Conservation (phyloP, 2,797 vertebrate genomes). For the Cynodonichthys magdalenae region DNA sequence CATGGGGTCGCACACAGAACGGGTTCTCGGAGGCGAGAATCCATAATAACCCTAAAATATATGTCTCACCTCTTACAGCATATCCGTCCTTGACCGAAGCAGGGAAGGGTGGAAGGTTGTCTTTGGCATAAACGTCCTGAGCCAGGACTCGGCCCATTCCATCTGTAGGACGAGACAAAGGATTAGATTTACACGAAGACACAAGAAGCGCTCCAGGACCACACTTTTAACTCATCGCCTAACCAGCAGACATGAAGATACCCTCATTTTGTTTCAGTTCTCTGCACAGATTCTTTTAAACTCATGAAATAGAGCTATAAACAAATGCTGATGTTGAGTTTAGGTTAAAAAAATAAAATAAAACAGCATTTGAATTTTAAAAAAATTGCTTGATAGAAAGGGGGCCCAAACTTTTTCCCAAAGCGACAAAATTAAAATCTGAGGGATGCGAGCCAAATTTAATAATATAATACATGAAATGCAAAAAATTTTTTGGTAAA, state of each 20-base stretch:
- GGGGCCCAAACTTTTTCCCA: too few relatives aligned
- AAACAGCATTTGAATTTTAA: constrained; percentile 21
- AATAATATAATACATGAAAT: too few relatives aligned
- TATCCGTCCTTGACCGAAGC: constrained; percentile 99
- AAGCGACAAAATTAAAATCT: too few relatives aligned
- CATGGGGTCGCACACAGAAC: too few relatives aligned
- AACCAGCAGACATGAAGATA: too few relatives aligned
- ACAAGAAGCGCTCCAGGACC: constrained; percentile 11
- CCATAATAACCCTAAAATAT: neutral
- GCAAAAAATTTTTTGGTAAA: too few relatives aligned
- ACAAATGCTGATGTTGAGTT: constrained; percentile 20
- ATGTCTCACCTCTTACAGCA: constrained; percentile 92
- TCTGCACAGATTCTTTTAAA: constrained; percentile 24
- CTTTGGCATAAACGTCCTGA: constrained; percentile 99
- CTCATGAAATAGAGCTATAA: constrained; percentile 26
- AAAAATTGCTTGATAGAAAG: constrained; percentile 3
- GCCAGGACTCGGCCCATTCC: constrained; percentile 99
- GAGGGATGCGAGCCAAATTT: too few relatives aligned
- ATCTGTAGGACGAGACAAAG: constrained; percentile 78
- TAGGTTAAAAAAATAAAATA: constrained; percentile 40
- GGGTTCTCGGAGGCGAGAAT: too few relatives aligned
- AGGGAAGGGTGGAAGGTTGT: constrained; percentile 98
- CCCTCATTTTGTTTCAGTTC: constrained; percentile 8
- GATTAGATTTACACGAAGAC: constrained; percentile 45
- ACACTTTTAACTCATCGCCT: too few relatives aligned